These are phyloP conservation scores for Arizona elegans DNA, from an alignment of 2,113 vertebrate species.

Conservation along the genomic window DNA sequence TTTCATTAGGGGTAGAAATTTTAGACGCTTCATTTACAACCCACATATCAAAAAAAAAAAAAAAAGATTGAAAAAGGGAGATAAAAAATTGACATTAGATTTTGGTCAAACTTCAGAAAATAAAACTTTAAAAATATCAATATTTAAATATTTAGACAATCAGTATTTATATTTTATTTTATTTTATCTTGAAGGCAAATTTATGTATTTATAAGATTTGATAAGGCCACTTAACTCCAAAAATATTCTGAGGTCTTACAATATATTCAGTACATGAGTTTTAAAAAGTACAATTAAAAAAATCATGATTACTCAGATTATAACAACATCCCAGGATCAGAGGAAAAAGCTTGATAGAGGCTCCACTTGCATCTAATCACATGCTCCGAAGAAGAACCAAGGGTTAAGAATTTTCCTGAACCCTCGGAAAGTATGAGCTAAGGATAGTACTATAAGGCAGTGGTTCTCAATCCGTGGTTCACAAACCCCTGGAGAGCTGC, in stretches of 20 bases:
- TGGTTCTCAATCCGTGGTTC: too few relatives aligned
- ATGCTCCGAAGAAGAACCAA: background rate
- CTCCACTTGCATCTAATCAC: background rate
- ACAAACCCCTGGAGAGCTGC: too few relatives aligned
- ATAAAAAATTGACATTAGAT: background rate
- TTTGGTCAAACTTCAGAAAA: background rate
- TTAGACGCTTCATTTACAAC: background rate
- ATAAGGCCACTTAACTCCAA: background rate
- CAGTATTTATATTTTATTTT: background rate
- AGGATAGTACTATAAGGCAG: background rate
- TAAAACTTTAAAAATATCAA: background rate
- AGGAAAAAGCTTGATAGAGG: background rate
- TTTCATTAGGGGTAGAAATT: background rate
- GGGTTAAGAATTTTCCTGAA: background rate
- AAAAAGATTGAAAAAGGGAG: background rate
- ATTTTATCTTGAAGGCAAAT: background rate
- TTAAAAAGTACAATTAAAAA: background rate
- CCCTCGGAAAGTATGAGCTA: background rate
- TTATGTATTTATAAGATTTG: background rate
- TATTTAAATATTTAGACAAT: background rate
- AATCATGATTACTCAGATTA: background rate
- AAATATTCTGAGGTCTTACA: background rate
- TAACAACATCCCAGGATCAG: background rate
- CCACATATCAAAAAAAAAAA: background rate
- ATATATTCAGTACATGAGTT: background rate